These are phyloP conservation scores for Sebastes steindachneri DNA, from an alignment of 2,797 vertebrate genomes.

Conservation along the genomic window DNA sequence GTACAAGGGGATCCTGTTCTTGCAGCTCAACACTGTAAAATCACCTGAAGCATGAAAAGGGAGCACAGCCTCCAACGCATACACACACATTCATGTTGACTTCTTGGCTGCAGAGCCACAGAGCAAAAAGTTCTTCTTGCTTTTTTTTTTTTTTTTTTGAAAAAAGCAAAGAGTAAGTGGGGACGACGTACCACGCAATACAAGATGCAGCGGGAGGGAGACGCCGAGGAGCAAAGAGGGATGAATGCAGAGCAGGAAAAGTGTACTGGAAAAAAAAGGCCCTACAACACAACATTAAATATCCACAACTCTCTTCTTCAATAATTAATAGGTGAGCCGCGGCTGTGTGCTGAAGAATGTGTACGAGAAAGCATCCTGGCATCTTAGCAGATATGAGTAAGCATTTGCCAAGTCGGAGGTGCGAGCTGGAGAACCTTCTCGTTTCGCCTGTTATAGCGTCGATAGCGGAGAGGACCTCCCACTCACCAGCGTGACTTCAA, in stretches of 20 bases:
- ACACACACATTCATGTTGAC: conserved; percentile 2
- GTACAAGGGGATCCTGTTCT: conserved; percentile 63
- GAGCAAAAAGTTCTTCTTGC: conserved; percentile 27
- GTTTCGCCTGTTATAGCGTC: conserved; percentile 18
- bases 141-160: neutral
- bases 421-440: conserved; percentile 61
- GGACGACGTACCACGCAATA: conserved; percentile 5
- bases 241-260: conserved; percentile 25
- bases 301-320: conserved; percentile 70
- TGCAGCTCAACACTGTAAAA: conserved; percentile 56
- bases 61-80: conserved; percentile 5
- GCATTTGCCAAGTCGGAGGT: conserved; percentile 67
- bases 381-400: conserved; percentile 76
- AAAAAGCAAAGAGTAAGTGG: conserved; percentile 31
- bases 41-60: conserved; percentile 60
- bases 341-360: conserved; percentile 59
- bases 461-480: conserved; percentile 44
- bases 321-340: conserved; percentile 75
- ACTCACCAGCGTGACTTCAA: conserved; percentile 56
- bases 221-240: conserved; percentile 25
- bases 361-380: conserved; percentile 72
- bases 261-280: neutral
- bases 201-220: conserved; percentile 13
- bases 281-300: conserved; percentile 78
- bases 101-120: conserved; percentile 27